These are phyloP conservation scores for human (Homo sapiens) DNA, from an alignment of 2,113 vertebrate species.

Conservation along the genomic window DNA sequence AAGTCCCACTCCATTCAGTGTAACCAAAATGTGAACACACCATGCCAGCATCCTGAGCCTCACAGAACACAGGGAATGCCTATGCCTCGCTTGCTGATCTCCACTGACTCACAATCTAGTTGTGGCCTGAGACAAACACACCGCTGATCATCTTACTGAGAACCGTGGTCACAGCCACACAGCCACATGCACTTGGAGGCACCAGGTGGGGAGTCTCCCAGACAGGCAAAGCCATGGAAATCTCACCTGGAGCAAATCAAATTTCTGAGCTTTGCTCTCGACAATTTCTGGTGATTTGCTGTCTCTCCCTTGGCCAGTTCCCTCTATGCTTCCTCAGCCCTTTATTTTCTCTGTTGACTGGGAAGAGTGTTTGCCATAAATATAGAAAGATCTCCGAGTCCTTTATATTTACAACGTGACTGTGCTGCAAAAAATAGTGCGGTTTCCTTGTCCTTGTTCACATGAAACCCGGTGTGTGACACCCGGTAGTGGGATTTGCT, in stretches of 20 bases:
- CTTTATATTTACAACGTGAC: background rate
- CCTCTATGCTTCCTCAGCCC: accelerated
- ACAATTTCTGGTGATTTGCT: accelerated
- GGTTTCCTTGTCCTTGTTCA: background rate
- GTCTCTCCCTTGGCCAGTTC: accelerated
- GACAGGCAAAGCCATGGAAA: accelerated
- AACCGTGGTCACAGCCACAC: background rate
- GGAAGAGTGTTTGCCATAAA: no score
- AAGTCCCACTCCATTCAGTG: background rate
- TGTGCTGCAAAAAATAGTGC: accelerated
- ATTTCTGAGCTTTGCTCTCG: background rate
- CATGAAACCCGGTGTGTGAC: accelerated
- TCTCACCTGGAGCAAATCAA: no score
- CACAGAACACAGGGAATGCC: accelerated
- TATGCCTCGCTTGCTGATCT: accelerated
- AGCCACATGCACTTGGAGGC: accelerated
- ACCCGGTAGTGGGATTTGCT: accelerated
- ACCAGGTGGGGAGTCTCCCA: background rate
- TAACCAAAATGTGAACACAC: background rate
- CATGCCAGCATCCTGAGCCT: no score
- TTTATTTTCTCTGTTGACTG: background rate
- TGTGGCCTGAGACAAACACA: no score
- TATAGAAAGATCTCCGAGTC: accelerated
- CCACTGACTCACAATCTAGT: accelerated
- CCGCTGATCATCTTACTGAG: background rate